Evolutionary conservation across 2,888 invertebrate genomes (phyloP), one percentile per base, ranked within the genome.

Genomic region (Sthenelais limicola): DNA sequence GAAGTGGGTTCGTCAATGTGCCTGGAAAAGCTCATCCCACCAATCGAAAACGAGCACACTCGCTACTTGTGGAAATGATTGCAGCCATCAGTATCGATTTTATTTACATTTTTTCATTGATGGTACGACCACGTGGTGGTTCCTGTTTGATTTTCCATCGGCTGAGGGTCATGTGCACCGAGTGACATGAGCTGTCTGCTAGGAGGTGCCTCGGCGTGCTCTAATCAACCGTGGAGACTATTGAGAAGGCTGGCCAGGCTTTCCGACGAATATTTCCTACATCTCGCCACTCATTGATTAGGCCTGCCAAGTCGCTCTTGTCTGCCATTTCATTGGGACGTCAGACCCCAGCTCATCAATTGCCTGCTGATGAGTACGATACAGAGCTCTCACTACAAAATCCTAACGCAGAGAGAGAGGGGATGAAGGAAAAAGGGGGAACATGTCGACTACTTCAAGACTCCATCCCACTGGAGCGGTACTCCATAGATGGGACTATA

Each of bases 41-140:
- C n/a, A n/a, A n/a, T n/a, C n/a, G n/a, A n/a, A n/a, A n/a, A n/a
- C n/a, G n/a, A n/a, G n/a, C n/a, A n/a, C n/a, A n/a, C n/a, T n/a
- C n/a, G n/a, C n/a, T n/a, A n/a, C 62, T 43, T 38, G 62, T 62
- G 38, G 62, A 62, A 62, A 62, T 62, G 62, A 62, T 62, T 62
- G 62, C 24, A 7, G 38, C 62, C 38, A 62, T 62, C 62, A 38
- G 62, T 62, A 62, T 62, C 24, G 62, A 62, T 62, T 62, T 62
- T 62, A 62, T 62, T 62, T 62, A 62, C 43, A 62, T 62, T 62
- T 62, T 62, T 62, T 15, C 52, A 43, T 21, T 62, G 62, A 62
- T 62, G 62, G 43, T 62, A 62, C 26, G 62, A 43, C 62, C 3
- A 24, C 35, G 35, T 24, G 62, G 38, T 62, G 35, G 62, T 35